These are phyloP conservation scores for Watsonalla cultraria DNA, from an alignment of 2,888 invertebrate species.

Conservation along the genomic window DNA sequence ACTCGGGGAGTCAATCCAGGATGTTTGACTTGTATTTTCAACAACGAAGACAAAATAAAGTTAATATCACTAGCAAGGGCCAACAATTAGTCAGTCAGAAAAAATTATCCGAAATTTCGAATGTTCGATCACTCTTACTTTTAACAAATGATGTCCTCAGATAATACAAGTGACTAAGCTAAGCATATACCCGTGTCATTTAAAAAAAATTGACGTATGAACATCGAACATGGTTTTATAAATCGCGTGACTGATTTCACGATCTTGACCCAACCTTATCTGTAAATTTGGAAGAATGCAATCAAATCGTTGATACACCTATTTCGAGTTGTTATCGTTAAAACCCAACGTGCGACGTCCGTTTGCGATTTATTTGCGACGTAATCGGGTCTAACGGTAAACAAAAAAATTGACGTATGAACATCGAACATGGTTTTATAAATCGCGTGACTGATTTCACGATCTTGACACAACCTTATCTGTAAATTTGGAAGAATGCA, in stretches of 20 bases:
- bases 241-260: slow-evolving; percentile 10
- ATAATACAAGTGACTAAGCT: too few species aligned
- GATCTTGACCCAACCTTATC: background rate
- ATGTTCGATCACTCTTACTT: too few species aligned
- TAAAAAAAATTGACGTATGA: background rate
- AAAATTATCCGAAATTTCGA: too few species aligned
- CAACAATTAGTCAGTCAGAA: too few species aligned
- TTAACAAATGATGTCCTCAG: too few species aligned
- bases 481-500: background rate
- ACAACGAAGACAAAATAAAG: background rate
- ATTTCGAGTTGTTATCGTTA: slow-evolving; percentile 68
- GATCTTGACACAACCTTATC: background rate
- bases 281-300: background rate
- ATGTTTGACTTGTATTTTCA: slow-evolving; percentile 1
- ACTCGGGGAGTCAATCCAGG: background rate
- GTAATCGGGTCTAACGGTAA: slow-evolving; percentile 66
- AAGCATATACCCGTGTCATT: slow-evolving; percentile 7
- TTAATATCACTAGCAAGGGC: background rate
- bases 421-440: too few species aligned
- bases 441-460: background rate
- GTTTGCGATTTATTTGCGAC: slow-evolving; percentile 65
- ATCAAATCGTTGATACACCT: slow-evolving; percentile 20
- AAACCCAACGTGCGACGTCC: slow-evolving; percentile 37
- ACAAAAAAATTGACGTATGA: too few species aligned
- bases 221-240: too few species aligned